phyloP scores from a whole-genome alignment of 1,140 invertebrate genomes.

The Mesaphorura yosii region DNA sequence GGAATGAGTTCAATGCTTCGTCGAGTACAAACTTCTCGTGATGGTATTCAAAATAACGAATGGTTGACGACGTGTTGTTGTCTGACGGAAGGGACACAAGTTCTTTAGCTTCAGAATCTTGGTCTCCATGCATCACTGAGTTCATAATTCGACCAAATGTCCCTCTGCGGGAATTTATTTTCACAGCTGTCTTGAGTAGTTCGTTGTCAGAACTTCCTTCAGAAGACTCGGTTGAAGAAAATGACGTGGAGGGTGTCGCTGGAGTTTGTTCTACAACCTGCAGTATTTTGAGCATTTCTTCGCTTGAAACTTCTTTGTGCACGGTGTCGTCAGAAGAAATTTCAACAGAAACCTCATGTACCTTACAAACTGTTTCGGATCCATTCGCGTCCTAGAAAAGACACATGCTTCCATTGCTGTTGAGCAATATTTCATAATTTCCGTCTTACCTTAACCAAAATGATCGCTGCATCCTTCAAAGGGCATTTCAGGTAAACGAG shows the following conservation, averaged over 20 bases:
- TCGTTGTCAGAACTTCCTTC: too few relatives aligned
- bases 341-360: slow-evolving; percentile 16
- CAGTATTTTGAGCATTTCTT: too few relatives aligned
- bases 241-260: too few relatives aligned
- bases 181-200: too few relatives aligned
- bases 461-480: slow-evolving; percentile 29
- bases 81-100: too few relatives aligned
- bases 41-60: slow-evolving; percentile 20
- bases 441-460: slow-evolving; percentile 29
- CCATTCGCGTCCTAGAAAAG: slow-evolving; percentile 15
- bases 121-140: too few relatives aligned
- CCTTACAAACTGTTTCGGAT: slow-evolving; percentile 30
- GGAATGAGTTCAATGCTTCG: slow-evolving; percentile 2
- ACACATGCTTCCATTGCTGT: slow-evolving; percentile 7
- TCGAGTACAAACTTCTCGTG: slow-evolving; percentile 22
- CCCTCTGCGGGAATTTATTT: too few relatives aligned
- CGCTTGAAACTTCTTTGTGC: slow-evolving; percentile 6
- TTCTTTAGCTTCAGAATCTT: too few relatives aligned
- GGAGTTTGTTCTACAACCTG: too few relatives aligned
- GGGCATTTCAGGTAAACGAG: slow-evolving; percentile 29
- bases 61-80: too few relatives aligned
- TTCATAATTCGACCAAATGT: too few relatives aligned
- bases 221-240: too few relatives aligned
- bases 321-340: slow-evolving; percentile 16
- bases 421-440: not conserved